Percentiles rank a stretch among this genome's conserved stretches.
phyloP scores from a whole-genome alignment of 2,888 invertebrate species.

The Parasteatoda lunata region DNA sequence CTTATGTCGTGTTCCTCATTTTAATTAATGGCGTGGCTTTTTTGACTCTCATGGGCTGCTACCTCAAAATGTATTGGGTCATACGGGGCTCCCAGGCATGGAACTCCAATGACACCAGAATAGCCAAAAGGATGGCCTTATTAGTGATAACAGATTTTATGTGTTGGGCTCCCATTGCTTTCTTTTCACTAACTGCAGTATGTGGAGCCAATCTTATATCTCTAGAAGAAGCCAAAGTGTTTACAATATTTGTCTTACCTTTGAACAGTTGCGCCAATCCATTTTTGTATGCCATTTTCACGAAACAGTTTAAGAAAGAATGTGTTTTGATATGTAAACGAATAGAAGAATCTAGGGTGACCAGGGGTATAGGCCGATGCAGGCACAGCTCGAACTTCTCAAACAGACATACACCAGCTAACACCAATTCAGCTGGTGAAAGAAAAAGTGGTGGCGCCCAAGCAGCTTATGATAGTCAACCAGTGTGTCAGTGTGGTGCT shows the following conservation, averaged over 20 bases:
- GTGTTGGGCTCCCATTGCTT: conserved; percentile 98
- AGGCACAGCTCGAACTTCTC: conserved; percentile 90
- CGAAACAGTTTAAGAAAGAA: conserved; percentile 98
- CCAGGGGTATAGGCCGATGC: conserved; percentile 88
- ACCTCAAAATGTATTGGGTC: conserved; percentile 97
- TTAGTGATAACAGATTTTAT: conserved; percentile 97
- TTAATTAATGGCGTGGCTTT: conserved; percentile 95
- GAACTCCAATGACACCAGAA: conserved; percentile 97
- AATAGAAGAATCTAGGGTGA: conserved; percentile 94
- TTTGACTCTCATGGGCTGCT: conserved; percentile 94
- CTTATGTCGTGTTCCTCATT: conserved; percentile 92
- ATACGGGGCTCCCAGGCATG: conserved; percentile 90
- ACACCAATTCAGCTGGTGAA: conserved; percentile 88
- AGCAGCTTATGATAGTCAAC: conserved; percentile 54
- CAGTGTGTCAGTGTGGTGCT: conserved; percentile 69
- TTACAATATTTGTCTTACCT: conserved; percentile 95
- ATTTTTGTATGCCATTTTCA: conserved; percentile 96
- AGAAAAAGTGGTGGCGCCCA: conserved; percentile 77
- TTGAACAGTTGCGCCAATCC: conserved; percentile 98
- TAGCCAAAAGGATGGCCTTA: conserved; percentile 96
- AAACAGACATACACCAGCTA: conserved; percentile 88
- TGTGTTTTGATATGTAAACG: conserved; percentile 96
- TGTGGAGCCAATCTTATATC: conserved; percentile 92
- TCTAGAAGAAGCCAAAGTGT: conserved; percentile 93
- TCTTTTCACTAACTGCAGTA: conserved; percentile 94